phyloP scores from a whole-genome alignment of 2,888 invertebrate species.

The Hirtodrosophila duncani region DNA sequence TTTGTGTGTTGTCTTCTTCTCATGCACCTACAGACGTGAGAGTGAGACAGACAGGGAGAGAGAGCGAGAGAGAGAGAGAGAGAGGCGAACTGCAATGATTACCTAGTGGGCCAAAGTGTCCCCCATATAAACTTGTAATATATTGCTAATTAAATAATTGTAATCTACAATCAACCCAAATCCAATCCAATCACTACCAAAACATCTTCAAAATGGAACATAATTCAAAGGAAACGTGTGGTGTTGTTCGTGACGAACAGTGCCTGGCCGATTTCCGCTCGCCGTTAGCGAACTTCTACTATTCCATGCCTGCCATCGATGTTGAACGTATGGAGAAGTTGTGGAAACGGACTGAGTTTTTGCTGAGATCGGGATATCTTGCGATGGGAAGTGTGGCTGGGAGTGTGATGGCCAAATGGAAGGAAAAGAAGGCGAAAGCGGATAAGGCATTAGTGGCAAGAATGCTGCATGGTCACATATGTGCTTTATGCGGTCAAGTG shows the following conservation, averaged over 20 bases:
- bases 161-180: no score
- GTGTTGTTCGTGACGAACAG: no score
- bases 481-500: constrained; percentile 46
- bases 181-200: no score
- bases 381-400: no score
- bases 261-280: no score
- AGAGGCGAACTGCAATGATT: constrained; percentile 42
- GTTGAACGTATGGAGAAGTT: no score
- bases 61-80: constrained; percentile 2
- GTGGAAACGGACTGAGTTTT: no score
- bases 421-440: background rate
- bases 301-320: no score
- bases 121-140: background rate
- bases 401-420: no score
- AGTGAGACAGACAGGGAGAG: constrained; percentile 7
- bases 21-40: constrained; percentile 1
- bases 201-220: constrained; percentile 24
- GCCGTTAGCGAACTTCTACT: no score
- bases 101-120: constrained; percentile 39
- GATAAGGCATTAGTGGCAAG: background rate
- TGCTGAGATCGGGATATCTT: no score
- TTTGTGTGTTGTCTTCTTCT: background rate
- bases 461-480: constrained; percentile 30
- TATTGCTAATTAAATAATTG: background rate
- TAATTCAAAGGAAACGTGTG: no score